phyloP scores from a whole-genome alignment of 2,113 vertebrate species.

The Odobenus rosmarus region DNA sequence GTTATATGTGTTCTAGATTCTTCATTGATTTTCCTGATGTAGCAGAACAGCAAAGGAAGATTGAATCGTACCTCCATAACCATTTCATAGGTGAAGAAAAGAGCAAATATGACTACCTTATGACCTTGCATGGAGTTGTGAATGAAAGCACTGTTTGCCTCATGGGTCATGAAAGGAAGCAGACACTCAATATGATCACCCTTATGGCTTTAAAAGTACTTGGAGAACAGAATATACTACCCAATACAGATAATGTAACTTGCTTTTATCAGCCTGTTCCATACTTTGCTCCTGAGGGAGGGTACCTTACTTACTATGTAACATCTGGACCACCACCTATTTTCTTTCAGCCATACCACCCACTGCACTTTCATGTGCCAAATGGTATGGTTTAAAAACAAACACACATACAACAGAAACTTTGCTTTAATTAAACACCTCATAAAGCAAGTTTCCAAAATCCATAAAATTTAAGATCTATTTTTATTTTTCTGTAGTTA shows the following conservation, averaged over 20 bases:
- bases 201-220: conserved; percentile 95
- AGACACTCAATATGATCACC: conserved; percentile 97
- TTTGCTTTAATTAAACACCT: conserved; percentile 77
- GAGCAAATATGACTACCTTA: conserved; percentile 97
- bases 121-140: conserved; percentile 94
- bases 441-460: conserved; percentile 78
- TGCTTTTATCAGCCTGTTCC: conserved; percentile 98
- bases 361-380: conserved; percentile 90
- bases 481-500: conserved; percentile 70
- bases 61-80: conserved; percentile 96
- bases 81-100: conserved; percentile 98
- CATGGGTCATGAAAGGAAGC: conserved; percentile 94
- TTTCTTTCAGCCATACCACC: conserved; percentile 89
- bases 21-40: conserved; percentile 98
- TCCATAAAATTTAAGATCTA: conserved; percentile 77
- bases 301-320: conserved; percentile 93
- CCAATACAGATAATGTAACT: conserved; percentile 93
- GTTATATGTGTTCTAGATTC: conserved; percentile 99
- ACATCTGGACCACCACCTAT: conserved; percentile 90
- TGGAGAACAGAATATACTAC: conserved; percentile 96
- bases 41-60: conserved; percentile 95
- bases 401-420: neutral
- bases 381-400: conserved; percentile 88
- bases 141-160: conserved; percentile 97
- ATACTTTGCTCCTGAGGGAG: conserved; percentile 87